Evolutionary conservation across 2,113 vertebrate species (phyloP).

Genomic region (Phalacrocorax pelagicus): DNA sequence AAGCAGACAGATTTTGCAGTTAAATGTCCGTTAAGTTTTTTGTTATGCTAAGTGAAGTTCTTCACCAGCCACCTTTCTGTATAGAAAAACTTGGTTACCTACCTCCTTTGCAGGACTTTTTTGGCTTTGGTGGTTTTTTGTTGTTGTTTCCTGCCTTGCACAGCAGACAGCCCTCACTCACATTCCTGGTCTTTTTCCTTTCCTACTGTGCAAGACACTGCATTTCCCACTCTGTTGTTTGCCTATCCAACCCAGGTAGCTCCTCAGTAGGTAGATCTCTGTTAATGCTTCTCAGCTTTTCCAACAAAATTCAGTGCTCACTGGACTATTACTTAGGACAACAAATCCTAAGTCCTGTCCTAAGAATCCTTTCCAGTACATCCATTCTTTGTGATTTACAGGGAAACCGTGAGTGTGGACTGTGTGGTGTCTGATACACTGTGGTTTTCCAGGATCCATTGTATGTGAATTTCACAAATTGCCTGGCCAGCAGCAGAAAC

Average conservation of each 20-base stretch:
- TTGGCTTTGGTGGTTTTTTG: neutral
- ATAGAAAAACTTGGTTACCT: neutral
- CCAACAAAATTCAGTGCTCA: neutral
- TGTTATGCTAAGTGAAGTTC: neutral
- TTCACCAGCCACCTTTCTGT: neutral
- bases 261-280: neutral
- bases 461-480: neutral
- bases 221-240: neutral
- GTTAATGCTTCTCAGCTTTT: neutral
- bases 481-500: neutral
- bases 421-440: neutral
- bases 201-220: neutral
- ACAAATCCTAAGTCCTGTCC: neutral
- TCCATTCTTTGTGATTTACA: neutral
- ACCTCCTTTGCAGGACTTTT: neutral
- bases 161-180: neutral
- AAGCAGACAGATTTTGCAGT: neutral
- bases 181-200: neutral
- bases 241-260: neutral
- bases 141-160: neutral
- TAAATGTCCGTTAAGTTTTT: neutral
- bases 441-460: neutral
- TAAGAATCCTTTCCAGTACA: neutral
- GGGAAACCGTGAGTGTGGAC: neutral
- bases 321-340: neutral